A percentile compares a stretch with the other conserved stretches of the same genome.
These are phyloP conservation scores for Pinna nobilis DNA, from an alignment of 1,140 invertebrate genomes.

Conservation along the genomic window DNA sequence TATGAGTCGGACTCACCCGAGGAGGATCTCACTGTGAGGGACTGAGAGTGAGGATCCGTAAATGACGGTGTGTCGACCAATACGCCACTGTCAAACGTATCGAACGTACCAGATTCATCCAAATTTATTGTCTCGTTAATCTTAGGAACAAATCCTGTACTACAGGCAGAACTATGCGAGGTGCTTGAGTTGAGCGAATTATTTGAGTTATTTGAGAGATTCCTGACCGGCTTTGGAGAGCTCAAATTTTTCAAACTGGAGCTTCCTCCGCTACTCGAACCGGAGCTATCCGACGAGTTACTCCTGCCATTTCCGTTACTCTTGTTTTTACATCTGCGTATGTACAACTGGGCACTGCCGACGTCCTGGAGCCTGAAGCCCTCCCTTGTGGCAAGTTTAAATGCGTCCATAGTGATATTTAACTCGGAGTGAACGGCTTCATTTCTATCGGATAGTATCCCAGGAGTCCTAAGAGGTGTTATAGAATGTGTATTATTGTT, in stretches of 20 bases:
- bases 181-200: conserved; percentile 52
- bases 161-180: conserved; percentile 60
- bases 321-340: conserved; percentile 82
- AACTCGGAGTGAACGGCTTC: conserved; percentile 70
- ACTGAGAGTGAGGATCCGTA: conserved; percentile 10
- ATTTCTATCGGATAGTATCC: conserved; percentile 72
- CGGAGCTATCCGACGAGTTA: conserved; percentile 66
- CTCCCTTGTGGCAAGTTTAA: conserved; percentile 82
- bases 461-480: conserved; percentile 80
- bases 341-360: conserved; percentile 82
- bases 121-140: conserved; percentile 36
- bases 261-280: conserved; percentile 48
- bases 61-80: conserved; percentile 6
- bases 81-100: conserved; percentile 30
- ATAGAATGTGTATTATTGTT: conserved; percentile 66
- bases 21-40: conserved; percentile 19
- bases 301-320: conserved; percentile 63
- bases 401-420: conserved; percentile 81
- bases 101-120: conserved; percentile 37
- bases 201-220: conserved; percentile 52
- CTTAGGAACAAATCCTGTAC: conserved; percentile 65
- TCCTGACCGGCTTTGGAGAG: conserved; percentile 33
- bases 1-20: conserved; percentile 29
- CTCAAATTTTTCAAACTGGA: not conserved
- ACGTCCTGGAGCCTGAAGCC: conserved; percentile 85